Conservation (phyloP, 2,797 vertebrate genomes). For the Danio tinwini region DNA sequence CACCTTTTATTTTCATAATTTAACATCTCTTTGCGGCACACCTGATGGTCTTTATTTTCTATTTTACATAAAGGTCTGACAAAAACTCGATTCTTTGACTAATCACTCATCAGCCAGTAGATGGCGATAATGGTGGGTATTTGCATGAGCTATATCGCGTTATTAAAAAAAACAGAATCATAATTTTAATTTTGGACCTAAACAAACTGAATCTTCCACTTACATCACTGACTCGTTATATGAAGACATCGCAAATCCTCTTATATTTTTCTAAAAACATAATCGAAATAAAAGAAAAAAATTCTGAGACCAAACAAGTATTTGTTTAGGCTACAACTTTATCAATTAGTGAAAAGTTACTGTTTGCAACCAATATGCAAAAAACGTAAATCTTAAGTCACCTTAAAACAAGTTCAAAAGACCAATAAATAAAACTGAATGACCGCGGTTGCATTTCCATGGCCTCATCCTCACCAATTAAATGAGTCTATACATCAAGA, state of each 20-base stretch:
- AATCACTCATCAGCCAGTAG: neutral
- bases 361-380: neutral
- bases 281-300: too few relatives aligned
- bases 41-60: too few relatives aligned
- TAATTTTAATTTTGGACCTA: neutral
- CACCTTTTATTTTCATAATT: too few relatives aligned
- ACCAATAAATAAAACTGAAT: neutral
- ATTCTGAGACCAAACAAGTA: neutral
- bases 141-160: neutral
- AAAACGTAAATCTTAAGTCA: neutral
- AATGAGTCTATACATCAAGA: conserved; percentile 27
- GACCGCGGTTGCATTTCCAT: conserved; percentile 45
- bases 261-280: too few relatives aligned
- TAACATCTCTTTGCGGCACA: too few relatives aligned
- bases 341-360: neutral
- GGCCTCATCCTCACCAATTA: conserved; percentile 71
- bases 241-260: neutral
- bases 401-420: neutral
- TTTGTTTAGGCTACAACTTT: neutral
- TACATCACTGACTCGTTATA: neutral
- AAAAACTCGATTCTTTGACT: neutral
- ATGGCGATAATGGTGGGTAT: neutral
- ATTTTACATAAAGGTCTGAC: too few relatives aligned
- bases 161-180: neutral
- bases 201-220: neutral